Conservation (phyloP, 2,113 vertebrate species). For the Shinisaurus crocodilurus region DNA sequence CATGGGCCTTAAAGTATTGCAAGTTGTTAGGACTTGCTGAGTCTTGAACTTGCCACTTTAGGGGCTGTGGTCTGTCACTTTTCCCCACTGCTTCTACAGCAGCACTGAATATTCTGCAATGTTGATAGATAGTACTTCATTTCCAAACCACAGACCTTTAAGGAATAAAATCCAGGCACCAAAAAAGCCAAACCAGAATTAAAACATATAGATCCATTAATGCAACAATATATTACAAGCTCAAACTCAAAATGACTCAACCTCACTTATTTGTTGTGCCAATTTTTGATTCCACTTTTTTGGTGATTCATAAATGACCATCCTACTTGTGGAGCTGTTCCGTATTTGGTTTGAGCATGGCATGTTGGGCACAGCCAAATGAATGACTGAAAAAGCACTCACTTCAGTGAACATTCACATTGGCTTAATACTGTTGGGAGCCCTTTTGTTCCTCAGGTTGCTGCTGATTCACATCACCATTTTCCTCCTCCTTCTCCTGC, state of each 20-base stretch:
- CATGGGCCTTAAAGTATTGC: background rate
- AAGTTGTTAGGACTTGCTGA: background rate
- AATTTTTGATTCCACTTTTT: too few species aligned
- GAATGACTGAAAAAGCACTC: background rate
- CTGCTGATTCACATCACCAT: background rate
- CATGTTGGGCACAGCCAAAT: background rate
- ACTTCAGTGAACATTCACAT: background rate
- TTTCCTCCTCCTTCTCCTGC: background rate
- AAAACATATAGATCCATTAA: too few species aligned
- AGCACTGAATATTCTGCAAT: background rate
- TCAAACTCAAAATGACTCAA: too few species aligned
- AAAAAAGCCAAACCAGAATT: too few species aligned
- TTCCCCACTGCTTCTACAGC: background rate
- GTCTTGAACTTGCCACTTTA: background rate
- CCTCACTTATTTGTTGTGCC: too few species aligned
- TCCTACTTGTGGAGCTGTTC: too few species aligned
- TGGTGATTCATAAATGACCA: too few species aligned
- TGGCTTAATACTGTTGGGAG: background rate
- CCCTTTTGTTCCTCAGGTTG: background rate
- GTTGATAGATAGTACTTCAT: too few species aligned
- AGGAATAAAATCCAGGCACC: too few species aligned
- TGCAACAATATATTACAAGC: too few species aligned
- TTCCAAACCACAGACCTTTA: too few species aligned
- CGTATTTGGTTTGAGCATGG: background rate
- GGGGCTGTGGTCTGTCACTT: background rate